Evolutionary conservation across 2,888 invertebrate genomes (phyloP).

Genomic region (Smittia sp.): DNA sequence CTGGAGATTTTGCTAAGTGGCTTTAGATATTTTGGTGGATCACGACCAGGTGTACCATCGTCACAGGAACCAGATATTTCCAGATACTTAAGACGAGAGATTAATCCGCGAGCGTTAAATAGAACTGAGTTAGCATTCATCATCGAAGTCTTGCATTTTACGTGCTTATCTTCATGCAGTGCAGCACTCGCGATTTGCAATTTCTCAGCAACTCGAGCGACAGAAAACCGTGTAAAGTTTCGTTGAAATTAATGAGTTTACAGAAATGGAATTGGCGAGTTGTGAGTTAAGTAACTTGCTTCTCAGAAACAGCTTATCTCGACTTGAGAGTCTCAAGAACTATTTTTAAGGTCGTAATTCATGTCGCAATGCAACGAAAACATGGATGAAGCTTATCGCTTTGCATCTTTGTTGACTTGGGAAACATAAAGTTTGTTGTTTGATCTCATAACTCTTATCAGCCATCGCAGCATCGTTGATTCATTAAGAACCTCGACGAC

Average conservation of each 20-base stretch:
- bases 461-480: not conserved
- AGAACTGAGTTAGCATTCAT: too few species aligned
- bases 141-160: too few species aligned
- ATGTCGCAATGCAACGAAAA: too few species aligned
- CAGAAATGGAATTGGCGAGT: not conserved
- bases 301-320: too few species aligned
- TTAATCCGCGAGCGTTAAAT: too few species aligned
- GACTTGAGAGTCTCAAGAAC: too few species aligned
- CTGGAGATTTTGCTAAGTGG: too few species aligned
- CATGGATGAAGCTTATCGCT: not conserved
- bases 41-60: too few species aligned
- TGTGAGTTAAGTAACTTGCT: not conserved
- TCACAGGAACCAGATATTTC: too few species aligned
- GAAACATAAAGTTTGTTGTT: not conserved
- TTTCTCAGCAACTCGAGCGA: not conserved
- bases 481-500: not conserved
- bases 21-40: too few species aligned
- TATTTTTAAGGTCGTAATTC: too few species aligned
- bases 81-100: too few species aligned
- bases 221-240: not conserved
- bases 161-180: not conserved
- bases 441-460: not conserved
- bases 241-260: slow-evolving; percentile 2
- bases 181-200: not conserved
- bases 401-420: not conserved